Conservation (phyloP, 2,888 invertebrate genomes). For the Prosopocoilus inquinatus region DNA sequence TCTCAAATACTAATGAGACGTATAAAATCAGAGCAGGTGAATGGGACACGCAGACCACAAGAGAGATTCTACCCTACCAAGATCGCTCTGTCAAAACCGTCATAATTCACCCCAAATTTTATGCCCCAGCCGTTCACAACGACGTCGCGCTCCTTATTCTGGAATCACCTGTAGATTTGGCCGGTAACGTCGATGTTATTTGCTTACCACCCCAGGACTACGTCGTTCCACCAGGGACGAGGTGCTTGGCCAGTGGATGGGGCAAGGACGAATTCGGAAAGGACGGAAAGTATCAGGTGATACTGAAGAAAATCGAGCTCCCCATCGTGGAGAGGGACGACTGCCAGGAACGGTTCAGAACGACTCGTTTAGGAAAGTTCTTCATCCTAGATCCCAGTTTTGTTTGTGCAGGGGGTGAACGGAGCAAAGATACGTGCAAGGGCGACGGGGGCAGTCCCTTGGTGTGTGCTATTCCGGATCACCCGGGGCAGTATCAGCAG, state of each 20-base stretch:
- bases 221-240: constrained; percentile 51
- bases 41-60: constrained; percentile 78
- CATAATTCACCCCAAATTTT: constrained; percentile 57
- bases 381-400: constrained; percentile 70
- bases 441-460: constrained; percentile 81
- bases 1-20: constrained; percentile 41
- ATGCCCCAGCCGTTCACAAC: constrained; percentile 60
- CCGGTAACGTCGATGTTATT: constrained; percentile 67
- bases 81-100: constrained; percentile 58
- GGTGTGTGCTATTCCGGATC: constrained; percentile 63
- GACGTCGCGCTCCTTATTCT: constrained; percentile 69
- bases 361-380: constrained; percentile 62
- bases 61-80: constrained; percentile 66
- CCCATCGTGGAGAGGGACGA: constrained; percentile 60
- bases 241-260: constrained; percentile 78
- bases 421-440: constrained; percentile 69
- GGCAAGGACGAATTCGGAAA: constrained; percentile 72
- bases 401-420: constrained; percentile 76
- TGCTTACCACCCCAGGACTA: constrained; percentile 65
- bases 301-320: constrained; percentile 68
- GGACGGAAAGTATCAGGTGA: constrained; percentile 59
- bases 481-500: constrained; percentile 53
- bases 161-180: constrained; percentile 55
- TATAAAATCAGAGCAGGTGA: constrained; percentile 68
- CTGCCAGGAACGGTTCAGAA: constrained; percentile 61